phyloP scores from a whole-genome alignment of 2,797 vertebrate species.

The Eulemur coronatus region DNA sequence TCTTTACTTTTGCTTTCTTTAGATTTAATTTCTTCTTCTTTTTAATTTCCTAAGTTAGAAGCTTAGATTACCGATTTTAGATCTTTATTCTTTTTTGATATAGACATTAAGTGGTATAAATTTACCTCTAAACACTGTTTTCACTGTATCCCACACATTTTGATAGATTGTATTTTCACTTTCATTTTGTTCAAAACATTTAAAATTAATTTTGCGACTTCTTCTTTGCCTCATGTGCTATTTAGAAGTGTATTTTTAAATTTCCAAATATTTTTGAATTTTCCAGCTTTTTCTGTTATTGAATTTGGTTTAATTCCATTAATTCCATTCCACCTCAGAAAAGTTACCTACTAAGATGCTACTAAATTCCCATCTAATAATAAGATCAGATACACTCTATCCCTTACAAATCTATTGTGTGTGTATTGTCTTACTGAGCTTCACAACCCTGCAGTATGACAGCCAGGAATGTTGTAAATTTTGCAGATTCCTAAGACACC shows the following conservation, averaged over 20 bases:
- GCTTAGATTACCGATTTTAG: background rate
- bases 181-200: background rate
- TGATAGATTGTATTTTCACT: background rate
- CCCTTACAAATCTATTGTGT: accelerated
- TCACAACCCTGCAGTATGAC: accelerated
- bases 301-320: background rate
- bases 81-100: background rate
- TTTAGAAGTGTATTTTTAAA: background rate
- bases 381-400: accelerated
- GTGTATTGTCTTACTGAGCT: accelerated
- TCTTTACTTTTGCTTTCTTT: background rate
- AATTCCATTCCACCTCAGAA: too few relatives aligned
- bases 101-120: background rate
- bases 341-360: accelerated
- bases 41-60: background rate
- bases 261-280: background rate
- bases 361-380: background rate
- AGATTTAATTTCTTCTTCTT: background rate
- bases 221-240: background rate
- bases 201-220: background rate
- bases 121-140: background rate
- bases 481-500: background rate
- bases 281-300: background rate
- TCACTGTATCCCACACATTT: background rate
- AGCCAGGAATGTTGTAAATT: accelerated